These are phyloP conservation scores for Petaurus breviceps DNA, from an alignment of 2,113 vertebrate species.

Conservation along the genomic window DNA sequence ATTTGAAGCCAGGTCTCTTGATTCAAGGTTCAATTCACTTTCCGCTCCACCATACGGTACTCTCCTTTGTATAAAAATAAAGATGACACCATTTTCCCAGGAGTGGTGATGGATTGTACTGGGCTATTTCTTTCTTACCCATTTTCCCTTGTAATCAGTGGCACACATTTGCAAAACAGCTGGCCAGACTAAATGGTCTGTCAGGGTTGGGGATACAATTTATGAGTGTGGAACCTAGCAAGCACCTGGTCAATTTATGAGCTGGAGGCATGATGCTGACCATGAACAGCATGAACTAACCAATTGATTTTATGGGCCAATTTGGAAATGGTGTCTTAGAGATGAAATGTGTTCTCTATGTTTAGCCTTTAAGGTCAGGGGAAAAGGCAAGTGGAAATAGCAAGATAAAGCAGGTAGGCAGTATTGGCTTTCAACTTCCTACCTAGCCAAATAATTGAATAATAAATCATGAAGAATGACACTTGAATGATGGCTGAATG, in stretches of 20 bases:
- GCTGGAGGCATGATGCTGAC: neutral
- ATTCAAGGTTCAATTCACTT: neutral
- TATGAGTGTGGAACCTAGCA: neutral
- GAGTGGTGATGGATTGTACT: neutral
- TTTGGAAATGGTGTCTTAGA: neutral
- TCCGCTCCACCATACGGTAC: neutral
- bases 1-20: neutral
- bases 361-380: neutral
- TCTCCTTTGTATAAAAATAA: neutral
- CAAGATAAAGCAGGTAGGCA: neutral
- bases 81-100: neutral
- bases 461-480: neutral
- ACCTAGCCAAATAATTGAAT: neutral
- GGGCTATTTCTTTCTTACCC: neutral
- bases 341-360: neutral
- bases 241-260: neutral
- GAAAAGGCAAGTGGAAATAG: neutral
- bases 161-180: neutral
- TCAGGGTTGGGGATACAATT: neutral
- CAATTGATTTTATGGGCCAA: neutral
- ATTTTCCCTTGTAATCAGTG: neutral
- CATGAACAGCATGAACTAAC: neutral
- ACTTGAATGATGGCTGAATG: neutral
- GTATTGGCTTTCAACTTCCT: neutral
- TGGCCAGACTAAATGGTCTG: neutral